Percentiles rank a stretch among this genome's conserved stretches.
phyloP scores from a whole-genome alignment of 2,888 invertebrate genomes.

The Alentia gelatinosa region DNA sequence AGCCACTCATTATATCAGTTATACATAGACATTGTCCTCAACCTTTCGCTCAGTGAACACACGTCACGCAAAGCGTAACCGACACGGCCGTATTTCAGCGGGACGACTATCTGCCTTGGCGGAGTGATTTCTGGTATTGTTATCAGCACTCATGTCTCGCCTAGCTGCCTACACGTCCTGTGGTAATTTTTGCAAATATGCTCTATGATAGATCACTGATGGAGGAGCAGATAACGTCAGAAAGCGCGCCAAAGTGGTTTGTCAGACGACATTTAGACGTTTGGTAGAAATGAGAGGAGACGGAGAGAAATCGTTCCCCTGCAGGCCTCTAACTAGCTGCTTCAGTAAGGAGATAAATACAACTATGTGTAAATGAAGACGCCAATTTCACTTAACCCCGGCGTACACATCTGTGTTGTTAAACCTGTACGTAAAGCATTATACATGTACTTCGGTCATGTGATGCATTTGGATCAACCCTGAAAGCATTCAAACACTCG shows the following conservation, averaged over 20 bases:
- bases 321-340: not conserved
- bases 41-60: not conserved
- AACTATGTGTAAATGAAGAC: no score
- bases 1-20: not conserved
- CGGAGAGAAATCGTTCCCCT: not conserved
- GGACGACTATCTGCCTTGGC: not conserved
- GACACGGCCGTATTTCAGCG: not conserved
- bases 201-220: not conserved
- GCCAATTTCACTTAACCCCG: not conserved
- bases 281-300: not conserved
- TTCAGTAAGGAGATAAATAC: not conserved
- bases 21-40: not conserved
- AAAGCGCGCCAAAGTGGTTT: not conserved
- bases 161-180: not conserved
- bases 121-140: not conserved
- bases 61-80: not conserved
- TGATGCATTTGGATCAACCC: no score
- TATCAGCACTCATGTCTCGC: not conserved
- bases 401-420: no score
- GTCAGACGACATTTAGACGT: not conserved
- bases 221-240: not conserved
- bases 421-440: no score
- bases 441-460: no score
- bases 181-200: not conserved
- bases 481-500: no score